Evolutionary conservation across 2,888 invertebrate species (phyloP).

Genomic region (Odontomyia ornata): DNA sequence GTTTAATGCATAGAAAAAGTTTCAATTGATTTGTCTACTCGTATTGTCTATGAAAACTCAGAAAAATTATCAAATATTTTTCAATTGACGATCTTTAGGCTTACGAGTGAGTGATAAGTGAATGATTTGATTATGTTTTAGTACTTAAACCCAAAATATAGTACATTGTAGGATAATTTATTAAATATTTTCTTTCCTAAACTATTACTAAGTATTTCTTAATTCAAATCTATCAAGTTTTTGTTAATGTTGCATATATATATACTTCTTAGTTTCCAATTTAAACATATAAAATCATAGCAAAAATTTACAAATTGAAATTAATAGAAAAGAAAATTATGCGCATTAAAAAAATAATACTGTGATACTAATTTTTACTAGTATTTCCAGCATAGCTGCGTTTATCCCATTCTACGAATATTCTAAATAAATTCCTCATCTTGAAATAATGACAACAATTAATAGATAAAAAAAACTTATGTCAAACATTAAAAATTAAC

Average conservation of each 20-base stretch:
- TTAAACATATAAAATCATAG: background rate
- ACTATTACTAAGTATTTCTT: no score
- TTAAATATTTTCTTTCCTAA: no score
- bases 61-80: no score
- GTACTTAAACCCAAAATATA: no score
- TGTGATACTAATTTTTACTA: conserved; percentile 66
- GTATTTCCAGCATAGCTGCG: conserved; percentile 66
- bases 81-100: no score
- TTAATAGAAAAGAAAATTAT: conserved; percentile 39
- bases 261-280: background rate
- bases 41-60: no score
- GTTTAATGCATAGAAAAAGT: no score
- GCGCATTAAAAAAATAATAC: conserved; percentile 64
- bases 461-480: background rate
- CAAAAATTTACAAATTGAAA: background rate
- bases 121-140: no score
- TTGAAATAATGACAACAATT: background rate
- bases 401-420: conserved; percentile 65
- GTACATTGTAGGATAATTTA: no score
- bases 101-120: no score
- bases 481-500: background rate
- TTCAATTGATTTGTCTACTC: no score
- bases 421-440: conserved; percentile 55
- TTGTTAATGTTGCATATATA: background rate
- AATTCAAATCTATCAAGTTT: no score